These are phyloP conservation scores for Druon quercuslanigerum DNA, from an alignment of 1,140 invertebrate genomes.

Conservation along the genomic window DNA sequence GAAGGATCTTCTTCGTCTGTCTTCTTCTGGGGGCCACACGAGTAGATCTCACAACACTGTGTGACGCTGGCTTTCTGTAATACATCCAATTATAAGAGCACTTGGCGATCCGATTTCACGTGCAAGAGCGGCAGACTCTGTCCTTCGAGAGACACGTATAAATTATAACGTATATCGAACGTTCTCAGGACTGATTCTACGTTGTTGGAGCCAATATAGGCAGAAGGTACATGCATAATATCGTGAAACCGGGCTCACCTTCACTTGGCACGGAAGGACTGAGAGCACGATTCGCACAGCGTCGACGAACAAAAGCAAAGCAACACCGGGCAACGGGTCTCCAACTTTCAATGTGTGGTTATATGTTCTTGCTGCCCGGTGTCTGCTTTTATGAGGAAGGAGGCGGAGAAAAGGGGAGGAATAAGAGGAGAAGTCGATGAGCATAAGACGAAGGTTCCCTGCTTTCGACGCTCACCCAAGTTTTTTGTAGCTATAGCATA, in stretches of 20 bases:
- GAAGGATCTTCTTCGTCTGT: neutral
- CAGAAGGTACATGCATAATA: constrained; percentile 30
- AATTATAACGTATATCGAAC: constrained; percentile 26
- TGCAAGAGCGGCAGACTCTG: neutral
- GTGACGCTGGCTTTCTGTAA: too few relatives aligned
- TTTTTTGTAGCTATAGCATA: neutral
- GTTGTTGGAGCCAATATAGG: constrained; percentile 1
- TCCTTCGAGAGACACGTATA: constrained; percentile 22
- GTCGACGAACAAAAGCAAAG: constrained; percentile 22
- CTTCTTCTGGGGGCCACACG: too few relatives aligned
- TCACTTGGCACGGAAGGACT: constrained; percentile 27
- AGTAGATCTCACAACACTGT: too few relatives aligned
- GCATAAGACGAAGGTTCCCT: constrained; percentile 7
- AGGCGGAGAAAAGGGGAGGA: neutral
- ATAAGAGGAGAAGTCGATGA: neutral
- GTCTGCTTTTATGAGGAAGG: constrained; percentile 20
- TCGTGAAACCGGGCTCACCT: constrained; percentile 22
- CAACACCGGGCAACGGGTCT: neutral
- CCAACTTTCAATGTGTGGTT: constrained; percentile 25
- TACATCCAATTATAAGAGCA: constrained; percentile 12
- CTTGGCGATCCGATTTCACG: constrained; percentile 31
- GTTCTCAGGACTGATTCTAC: constrained; percentile 15
- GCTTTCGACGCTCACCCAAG: neutral
- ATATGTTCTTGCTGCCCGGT: constrained; percentile 17
- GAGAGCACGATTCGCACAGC: constrained; percentile 24